phyloP scores from a whole-genome alignment of 1,140 invertebrate genomes.

The Parapsyche elsis region DNA sequence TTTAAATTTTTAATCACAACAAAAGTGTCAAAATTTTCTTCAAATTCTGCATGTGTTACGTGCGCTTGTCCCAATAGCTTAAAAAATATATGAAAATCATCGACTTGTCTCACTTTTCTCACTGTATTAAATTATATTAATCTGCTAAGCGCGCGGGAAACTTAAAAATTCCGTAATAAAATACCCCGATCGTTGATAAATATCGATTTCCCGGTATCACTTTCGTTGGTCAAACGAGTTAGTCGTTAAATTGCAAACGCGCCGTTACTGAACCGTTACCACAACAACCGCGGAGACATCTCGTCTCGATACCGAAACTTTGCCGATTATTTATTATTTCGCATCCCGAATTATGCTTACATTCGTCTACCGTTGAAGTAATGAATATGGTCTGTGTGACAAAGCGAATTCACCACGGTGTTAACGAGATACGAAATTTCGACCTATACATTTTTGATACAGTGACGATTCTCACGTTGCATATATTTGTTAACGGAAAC shows the following conservation, averaged over 20 bases:
- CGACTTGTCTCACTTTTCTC: no score
- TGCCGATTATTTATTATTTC: not conserved
- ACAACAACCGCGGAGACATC: not conserved
- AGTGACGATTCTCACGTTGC: not conserved
- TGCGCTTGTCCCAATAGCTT: no score
- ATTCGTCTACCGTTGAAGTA: not conserved
- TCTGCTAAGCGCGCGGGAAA: no score
- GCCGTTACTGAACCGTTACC: slow-evolving; percentile 9
- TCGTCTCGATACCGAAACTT: not conserved
- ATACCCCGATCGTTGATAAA: not conserved
- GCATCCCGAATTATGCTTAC: not conserved
- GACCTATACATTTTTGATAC: not conserved
- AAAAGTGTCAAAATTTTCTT: no score
- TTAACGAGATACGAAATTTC: no score
- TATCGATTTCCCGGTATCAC: slow-evolving; percentile 2
- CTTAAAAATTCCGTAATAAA: no score
- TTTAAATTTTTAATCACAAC: no score
- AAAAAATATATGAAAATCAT: no score
- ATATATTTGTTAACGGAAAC: not conserved
- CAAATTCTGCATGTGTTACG: no score
- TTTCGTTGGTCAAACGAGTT: slow-evolving; percentile 10
- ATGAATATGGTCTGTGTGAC: not conserved
- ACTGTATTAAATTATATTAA: no score
- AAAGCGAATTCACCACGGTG: not conserved
- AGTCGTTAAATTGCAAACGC: slow-evolving; percentile 5